A percentile compares a stretch with the other conserved stretches of the same genome.
phyloP scores from a whole-genome alignment of 2,797 vertebrate genomes.

The Sebastes steindachneri region DNA sequence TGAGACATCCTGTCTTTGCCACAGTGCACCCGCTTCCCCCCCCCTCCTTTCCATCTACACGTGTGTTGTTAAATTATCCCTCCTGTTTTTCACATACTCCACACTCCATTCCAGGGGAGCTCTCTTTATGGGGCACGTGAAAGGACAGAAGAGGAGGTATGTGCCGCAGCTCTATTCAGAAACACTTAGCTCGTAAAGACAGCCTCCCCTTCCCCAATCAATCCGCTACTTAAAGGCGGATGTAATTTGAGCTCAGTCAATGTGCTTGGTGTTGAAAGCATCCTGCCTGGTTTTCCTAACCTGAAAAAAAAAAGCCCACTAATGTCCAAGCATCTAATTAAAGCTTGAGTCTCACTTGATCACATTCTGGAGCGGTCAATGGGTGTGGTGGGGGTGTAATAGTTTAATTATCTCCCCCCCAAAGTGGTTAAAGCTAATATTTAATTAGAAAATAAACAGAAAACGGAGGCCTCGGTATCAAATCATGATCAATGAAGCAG shows the following conservation, averaged over 20 bases:
- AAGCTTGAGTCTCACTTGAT: slow-evolving; percentile 80
- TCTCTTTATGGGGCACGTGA: slow-evolving; percentile 69
- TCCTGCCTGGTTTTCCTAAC: slow-evolving; percentile 74
- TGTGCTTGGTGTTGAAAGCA: slow-evolving; percentile 79
- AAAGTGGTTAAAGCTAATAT: slow-evolving; percentile 82
- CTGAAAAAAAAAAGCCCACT: slow-evolving; percentile 33
- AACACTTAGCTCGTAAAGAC: slow-evolving; percentile 79
- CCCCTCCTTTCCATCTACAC: slow-evolving; percentile 58
- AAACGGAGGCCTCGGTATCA: slow-evolving; percentile 73
- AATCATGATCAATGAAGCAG: slow-evolving; percentile 79
- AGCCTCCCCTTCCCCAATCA: slow-evolving; percentile 77
- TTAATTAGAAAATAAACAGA: slow-evolving; percentile 85
- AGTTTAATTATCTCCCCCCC: slow-evolving; percentile 74
- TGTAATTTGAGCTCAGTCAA: slow-evolving; percentile 80
- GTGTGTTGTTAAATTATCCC: slow-evolving; percentile 78
- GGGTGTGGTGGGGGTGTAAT: slow-evolving; percentile 63
- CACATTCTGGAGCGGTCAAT: slow-evolving; percentile 80
- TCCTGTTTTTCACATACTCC: slow-evolving; percentile 72
- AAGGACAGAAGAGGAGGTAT: slow-evolving; percentile 64
- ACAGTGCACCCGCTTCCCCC: slow-evolving; percentile 14
- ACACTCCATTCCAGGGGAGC: slow-evolving; percentile 67
- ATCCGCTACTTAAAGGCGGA: slow-evolving; percentile 79
- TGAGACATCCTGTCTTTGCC: slow-evolving; percentile 76
- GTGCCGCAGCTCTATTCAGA: slow-evolving; percentile 73
- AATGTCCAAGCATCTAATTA: slow-evolving; percentile 81